These are phyloP conservation scores for Himalopsyche anomala DNA, from an alignment of 2,888 invertebrate genomes.

Conservation along the genomic window DNA sequence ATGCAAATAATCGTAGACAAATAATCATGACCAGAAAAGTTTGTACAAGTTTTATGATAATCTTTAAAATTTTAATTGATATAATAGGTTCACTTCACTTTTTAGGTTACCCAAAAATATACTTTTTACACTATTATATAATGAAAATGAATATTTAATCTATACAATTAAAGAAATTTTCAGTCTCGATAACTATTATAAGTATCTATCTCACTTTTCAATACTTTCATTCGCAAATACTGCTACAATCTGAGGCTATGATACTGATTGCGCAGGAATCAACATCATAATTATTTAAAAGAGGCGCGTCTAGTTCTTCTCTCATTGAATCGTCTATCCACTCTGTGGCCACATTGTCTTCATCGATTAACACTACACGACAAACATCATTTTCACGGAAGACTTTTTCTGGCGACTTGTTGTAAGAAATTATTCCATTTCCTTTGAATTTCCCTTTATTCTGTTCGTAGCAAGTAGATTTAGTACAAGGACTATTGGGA, in stretches of 20 bases:
- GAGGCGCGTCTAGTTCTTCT: conserved; percentile 60
- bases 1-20: too few species aligned
- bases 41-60: too few species aligned
- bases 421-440: conserved; percentile 47
- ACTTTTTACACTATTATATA: too few species aligned
- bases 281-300: conserved; percentile 58
- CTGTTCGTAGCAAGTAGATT: conserved; percentile 50
- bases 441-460: conserved; percentile 39
- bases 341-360: conserved; percentile 62
- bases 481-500: conserved; percentile 63
- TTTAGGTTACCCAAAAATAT: too few species aligned
- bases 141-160: too few species aligned
- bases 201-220: not conserved
- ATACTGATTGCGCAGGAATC: conserved; percentile 42
- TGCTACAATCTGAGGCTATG: conserved; percentile 45
- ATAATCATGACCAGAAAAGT: too few species aligned
- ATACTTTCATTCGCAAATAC: conserved; percentile 26
- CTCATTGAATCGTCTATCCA: conserved; percentile 61
- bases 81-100: too few species aligned
- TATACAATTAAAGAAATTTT: too few species aligned
- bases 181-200: not conserved
- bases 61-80: too few species aligned
- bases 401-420: conserved; percentile 28
- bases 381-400: conserved; percentile 56
- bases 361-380: conserved; percentile 61